Evolutionary conservation across 2,888 invertebrate genomes (phyloP).

Genomic region (Taenaris catops): DNA sequence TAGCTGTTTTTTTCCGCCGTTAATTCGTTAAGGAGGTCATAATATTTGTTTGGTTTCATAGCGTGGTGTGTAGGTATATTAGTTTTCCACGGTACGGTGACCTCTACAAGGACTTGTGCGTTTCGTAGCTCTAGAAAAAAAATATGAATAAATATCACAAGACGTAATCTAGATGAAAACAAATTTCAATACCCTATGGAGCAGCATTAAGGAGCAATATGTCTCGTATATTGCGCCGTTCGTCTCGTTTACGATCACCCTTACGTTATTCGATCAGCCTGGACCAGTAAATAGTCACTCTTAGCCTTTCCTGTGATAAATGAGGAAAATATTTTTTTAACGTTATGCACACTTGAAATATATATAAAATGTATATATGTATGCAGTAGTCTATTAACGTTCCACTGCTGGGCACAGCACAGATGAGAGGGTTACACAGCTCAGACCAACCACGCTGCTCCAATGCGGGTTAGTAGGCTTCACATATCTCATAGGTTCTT

Average conservation of each 20-base stretch:
- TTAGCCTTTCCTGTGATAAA: conserved; percentile 15
- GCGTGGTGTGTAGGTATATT: too few relatives aligned
- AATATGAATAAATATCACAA: neutral
- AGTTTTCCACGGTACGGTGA: too few relatives aligned
- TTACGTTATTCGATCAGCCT: conserved; percentile 24
- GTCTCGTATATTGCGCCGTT: conserved; percentile 44
- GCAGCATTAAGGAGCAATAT: conserved; percentile 26
- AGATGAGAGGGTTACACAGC: neutral
- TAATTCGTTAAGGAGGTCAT: too few relatives aligned
- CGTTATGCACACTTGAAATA: too few relatives aligned
- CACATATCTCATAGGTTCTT: neutral
- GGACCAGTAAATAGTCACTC: conserved; percentile 14
- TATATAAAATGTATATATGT: too few relatives aligned
- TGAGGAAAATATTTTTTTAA: conserved; percentile 6
- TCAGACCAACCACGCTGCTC: neutral
- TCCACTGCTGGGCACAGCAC: too few relatives aligned
- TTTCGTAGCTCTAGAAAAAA: too few relatives aligned
- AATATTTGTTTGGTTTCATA: too few relatives aligned
- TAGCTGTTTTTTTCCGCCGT: too few relatives aligned
- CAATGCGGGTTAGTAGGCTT: neutral
- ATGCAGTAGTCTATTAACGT: too few relatives aligned
- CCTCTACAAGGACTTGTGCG: too few relatives aligned
- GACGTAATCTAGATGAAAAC: conserved; percentile 2
- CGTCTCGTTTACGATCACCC: conserved; percentile 43
- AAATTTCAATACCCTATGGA: conserved; percentile 1